These are phyloP conservation scores for Eustalomyia histrio DNA, from an alignment of 2,888 invertebrate species.

Conservation along the genomic window DNA sequence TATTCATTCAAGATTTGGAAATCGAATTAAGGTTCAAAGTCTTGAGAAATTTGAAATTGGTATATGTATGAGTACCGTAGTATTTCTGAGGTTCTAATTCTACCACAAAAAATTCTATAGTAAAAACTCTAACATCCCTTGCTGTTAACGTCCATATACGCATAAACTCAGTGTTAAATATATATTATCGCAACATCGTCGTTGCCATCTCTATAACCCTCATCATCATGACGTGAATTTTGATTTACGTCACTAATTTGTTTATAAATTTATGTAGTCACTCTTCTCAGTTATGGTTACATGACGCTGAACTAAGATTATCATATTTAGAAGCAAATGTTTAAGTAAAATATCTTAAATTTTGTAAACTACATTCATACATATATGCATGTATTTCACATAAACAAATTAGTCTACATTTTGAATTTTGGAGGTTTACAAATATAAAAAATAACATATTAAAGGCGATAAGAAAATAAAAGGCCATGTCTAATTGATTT, in stretches of 20 bases:
- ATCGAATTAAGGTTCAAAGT: too few species aligned
- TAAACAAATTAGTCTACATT: not conserved
- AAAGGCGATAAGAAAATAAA: not conserved
- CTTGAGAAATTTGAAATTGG: too few species aligned
- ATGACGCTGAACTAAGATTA: not conserved
- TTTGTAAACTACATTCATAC: not conserved
- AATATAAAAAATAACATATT: not conserved
- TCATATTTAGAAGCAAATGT: not conserved
- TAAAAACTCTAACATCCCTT: too few species aligned
- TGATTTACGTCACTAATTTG: constrained; percentile 50
- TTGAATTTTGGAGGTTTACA: not conserved
- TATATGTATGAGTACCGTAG: too few species aligned
- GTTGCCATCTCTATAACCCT: constrained; percentile 3
- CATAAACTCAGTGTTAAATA: constrained; percentile 36
- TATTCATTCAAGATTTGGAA: too few species aligned
- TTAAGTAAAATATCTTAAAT: not conserved
- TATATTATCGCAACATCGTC: constrained; percentile 29
- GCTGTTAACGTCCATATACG: too few species aligned
- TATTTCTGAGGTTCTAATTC: too few species aligned
- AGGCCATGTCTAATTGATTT: not conserved
- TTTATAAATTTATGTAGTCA: constrained; percentile 26
- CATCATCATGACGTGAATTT: constrained; percentile 25
- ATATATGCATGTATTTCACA: too few species aligned
- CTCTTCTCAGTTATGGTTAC: not conserved
- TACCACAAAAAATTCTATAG: too few species aligned